Conservation (phyloP, 2,888 invertebrate genomes). For the Lacanobia wlatinum region DNA sequence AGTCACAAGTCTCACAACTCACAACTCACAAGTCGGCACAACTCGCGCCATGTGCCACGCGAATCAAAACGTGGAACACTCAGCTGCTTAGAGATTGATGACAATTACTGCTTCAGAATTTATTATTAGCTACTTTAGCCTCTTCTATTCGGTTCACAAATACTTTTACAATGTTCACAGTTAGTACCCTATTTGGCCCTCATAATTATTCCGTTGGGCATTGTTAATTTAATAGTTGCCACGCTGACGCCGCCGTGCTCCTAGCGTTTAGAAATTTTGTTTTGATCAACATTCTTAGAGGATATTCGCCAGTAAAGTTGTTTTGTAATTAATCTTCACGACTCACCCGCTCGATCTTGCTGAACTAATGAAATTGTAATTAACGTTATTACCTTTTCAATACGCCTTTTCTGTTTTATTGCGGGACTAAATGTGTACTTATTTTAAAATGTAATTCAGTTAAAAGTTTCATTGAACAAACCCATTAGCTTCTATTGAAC, state of each 20-base stretch:
- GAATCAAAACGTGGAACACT: conserved; percentile 55
- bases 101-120: conserved; percentile 50
- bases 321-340: conserved; percentile 70
- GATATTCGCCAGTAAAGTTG: conserved; percentile 60
- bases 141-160: conserved; percentile 42
- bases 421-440: conserved; percentile 11
- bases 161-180: conserved; percentile 52
- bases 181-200: conserved; percentile 60
- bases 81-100: conserved; percentile 58
- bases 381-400: conserved; percentile 52
- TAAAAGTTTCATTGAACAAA: conserved; percentile 22
- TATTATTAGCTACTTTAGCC: conserved; percentile 42
- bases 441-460: conserved; percentile 13
- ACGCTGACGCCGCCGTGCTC: conserved; percentile 52
- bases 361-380: conserved; percentile 55
- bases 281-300: conserved; percentile 67
- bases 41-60: conserved; percentile 53
- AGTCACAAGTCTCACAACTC: conserved; percentile 30
- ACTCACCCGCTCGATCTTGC: conserved; percentile 49
- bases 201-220: conserved; percentile 65
- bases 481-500: conserved; percentile 6
- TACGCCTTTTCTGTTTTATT: conserved; percentile 34
- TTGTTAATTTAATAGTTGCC: conserved; percentile 70
- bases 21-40: conserved; percentile 21
- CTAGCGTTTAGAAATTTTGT: conserved; percentile 65